Evolutionary conservation across 2,888 invertebrate species (phyloP).

Genomic region (Euplagia quadripunctaria): DNA sequence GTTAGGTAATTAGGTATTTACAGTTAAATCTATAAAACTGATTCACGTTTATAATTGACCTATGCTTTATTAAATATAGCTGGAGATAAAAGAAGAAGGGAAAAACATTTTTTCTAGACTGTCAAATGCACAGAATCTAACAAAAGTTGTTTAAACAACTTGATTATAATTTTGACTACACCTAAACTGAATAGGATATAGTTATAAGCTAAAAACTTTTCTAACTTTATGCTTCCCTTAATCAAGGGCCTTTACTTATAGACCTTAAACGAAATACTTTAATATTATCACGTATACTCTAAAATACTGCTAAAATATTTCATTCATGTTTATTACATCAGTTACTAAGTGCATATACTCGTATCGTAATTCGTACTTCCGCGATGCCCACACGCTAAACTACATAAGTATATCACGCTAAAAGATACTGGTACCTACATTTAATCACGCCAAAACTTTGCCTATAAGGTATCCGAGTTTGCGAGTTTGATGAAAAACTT

Average conservation of each 20-base stretch:
- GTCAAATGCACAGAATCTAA: not conserved
- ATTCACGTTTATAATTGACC: too few relatives aligned
- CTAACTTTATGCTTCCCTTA: not conserved
- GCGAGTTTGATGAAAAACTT: constrained; percentile 60
- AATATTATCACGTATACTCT: not conserved
- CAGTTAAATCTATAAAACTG: too few relatives aligned
- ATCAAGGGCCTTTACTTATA: not conserved
- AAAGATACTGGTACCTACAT: constrained; percentile 41
- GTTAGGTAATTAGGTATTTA: too few relatives aligned
- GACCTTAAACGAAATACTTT: not conserved
- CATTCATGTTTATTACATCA: not conserved
- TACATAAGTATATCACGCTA: constrained; percentile 17
- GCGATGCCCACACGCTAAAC: not conserved
- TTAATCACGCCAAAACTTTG: constrained; percentile 56
- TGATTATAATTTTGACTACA: not conserved
- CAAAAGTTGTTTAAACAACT: not conserved
- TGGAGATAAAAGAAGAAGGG: not conserved
- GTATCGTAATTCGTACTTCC: constrained; percentile 7
- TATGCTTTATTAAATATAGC: not conserved
- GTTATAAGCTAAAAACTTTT: not conserved
- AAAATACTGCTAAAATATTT: not conserved
- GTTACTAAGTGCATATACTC: constrained; percentile 5
- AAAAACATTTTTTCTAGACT: not conserved
- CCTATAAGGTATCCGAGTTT: constrained; percentile 39
- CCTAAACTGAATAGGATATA: not conserved